These are phyloP conservation scores for Labroides dimidiatus DNA, from an alignment of 2,797 vertebrate species.

Conservation along the genomic window DNA sequence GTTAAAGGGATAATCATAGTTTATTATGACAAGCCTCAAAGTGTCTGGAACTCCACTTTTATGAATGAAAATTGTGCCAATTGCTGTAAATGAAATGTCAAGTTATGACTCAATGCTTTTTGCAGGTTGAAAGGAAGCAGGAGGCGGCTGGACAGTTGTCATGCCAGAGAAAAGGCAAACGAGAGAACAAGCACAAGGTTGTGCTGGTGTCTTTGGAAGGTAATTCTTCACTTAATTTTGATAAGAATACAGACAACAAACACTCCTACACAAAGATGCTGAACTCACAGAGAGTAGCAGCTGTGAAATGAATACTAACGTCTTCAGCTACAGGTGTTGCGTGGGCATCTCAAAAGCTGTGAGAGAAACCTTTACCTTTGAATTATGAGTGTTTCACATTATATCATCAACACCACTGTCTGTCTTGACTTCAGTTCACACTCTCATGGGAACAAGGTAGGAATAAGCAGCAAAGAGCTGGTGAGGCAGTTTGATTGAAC, in stretches of 20 bases:
- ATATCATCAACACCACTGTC: conserved; percentile 33
- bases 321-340: conserved; percentile 16
- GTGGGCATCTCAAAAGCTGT: conserved; percentile 14
- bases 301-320: conserved; percentile 8
- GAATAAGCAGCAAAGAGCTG: conserved; percentile 47
- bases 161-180: not conserved
- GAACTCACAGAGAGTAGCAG: conserved; percentile 3
- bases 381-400: conserved; percentile 39
- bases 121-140: not conserved
- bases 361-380: conserved; percentile 34
- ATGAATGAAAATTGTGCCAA: conserved; percentile 24
- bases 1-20: conserved; percentile 29
- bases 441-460: conserved; percentile 47
- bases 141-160: conserved; percentile 3
- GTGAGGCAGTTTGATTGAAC: conserved; percentile 54
- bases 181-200: not conserved
- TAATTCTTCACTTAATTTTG: not conserved
- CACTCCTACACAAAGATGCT: not conserved
- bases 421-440: conserved; percentile 35
- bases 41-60: conserved; percentile 5
- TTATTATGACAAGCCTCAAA: conserved; percentile 14
- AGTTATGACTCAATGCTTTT: conserved; percentile 11
- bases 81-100: conserved; percentile 5
- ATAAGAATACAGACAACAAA: conserved; percentile 4
- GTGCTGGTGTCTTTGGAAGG: conserved; percentile 3